Evolutionary conservation across 2,797 vertebrate genomes (phyloP), one percentile per base, ranked within the genome.

Genomic region (Clarias platycephalus): DNA sequence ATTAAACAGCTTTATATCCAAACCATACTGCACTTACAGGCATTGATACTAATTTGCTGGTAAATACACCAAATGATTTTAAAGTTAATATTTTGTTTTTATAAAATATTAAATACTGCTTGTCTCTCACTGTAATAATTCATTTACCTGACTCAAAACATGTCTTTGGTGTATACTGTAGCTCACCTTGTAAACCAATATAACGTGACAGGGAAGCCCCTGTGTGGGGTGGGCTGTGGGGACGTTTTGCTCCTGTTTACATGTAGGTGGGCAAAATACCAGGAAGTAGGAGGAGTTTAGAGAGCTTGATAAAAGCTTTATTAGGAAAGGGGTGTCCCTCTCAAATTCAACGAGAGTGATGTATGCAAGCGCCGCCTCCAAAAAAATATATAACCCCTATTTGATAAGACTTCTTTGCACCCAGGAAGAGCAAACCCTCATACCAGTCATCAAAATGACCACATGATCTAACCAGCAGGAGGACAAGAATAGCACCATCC

Each of bases 221-320:
- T 31, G 58, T 64, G 68, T 55, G 20, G 24, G 37, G 34, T 83
- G 26, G 40, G 22, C 67, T 71, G 63, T 64, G 62, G 16, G 22
- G 77, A 53, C 79, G 28, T 58, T 16, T 75, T 62, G 4, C 78
- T 53, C 24, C 2, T 84, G 83, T 80, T 80, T 81, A 76, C n/a
- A 60, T 80, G 13, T 57, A 57, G 72, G 53, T 72, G 62, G 71
- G 83, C 53, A 85, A 85, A 77, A 57, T 76, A 71, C 8, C 60
- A 75, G 78, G 9, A 64, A 81, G 70, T 40, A 60, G 84, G 71
- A 85, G 83, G 83, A 81, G 83, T 71, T 5, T 64, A 20, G 37
- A 40, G 31, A 70, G 28, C 26, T 57, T 80, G 79, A 80, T 31
- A 8, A 49, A 37, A 28, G 10, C 44, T 62, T 57, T 44, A n/a